Percentiles rank a stretch among this genome's conserved stretches.
Conservation (phyloP, 2,888 invertebrate species). For the Lamellibrachia columna region DNA sequence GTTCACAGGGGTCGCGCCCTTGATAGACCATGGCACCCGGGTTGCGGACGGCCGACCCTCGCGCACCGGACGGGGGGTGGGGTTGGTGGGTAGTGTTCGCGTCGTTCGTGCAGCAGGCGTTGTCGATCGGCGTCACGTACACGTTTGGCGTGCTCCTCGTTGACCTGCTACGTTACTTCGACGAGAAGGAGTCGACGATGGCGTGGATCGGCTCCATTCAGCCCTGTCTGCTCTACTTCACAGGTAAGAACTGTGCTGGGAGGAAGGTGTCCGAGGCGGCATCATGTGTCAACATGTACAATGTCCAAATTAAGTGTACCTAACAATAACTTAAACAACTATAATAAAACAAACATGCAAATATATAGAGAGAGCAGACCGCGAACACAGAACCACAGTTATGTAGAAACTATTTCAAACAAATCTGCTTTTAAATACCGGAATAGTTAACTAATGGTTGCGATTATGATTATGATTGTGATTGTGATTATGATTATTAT, state of each 20-base stretch:
- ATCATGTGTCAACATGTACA: too few relatives aligned
- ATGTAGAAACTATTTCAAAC: too few relatives aligned
- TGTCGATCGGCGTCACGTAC: constrained; percentile 40
- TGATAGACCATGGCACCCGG: constrained; percentile 7
- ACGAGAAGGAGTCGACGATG: constrained; percentile 34
- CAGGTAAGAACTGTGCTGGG: constrained; percentile 31
- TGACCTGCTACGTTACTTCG: constrained; percentile 33
- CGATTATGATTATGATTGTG: too few relatives aligned
- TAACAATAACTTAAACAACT: too few relatives aligned
- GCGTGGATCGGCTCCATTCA: constrained; percentile 43
- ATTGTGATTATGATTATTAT: too few relatives aligned
- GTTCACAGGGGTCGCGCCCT: not conserved
- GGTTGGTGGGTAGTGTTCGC: constrained; percentile 39
- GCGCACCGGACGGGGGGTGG: constrained; percentile 42
- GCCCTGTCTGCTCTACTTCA: constrained; percentile 40
- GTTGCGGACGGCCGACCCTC: not conserved
- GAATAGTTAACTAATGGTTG: too few relatives aligned
- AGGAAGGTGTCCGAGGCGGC: not conserved
- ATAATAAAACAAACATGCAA: too few relatives aligned
- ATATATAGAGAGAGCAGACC: too few relatives aligned
- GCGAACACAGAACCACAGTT: too few relatives aligned
- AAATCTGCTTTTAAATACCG: too few relatives aligned
- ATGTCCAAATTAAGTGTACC: too few relatives aligned
- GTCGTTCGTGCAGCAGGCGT: constrained; percentile 37
- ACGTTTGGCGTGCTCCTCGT: constrained; percentile 42